These are phyloP conservation scores for Amblyornis subalaris DNA, from an alignment of 2,113 vertebrate species.

Conservation along the genomic window DNA sequence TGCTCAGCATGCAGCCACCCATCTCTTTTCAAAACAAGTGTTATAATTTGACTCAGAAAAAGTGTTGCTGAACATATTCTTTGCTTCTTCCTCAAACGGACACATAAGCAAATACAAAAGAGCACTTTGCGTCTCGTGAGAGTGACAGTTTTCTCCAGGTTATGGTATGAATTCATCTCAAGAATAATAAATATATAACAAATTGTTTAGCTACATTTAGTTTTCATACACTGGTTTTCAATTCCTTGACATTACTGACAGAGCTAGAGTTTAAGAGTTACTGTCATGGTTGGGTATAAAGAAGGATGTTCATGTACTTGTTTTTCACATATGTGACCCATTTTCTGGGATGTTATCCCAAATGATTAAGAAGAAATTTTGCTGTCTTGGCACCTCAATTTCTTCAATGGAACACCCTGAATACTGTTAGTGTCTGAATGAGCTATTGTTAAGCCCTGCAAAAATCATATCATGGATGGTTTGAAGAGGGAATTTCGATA, in stretches of 20 bases:
- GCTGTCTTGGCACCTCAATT: background rate
- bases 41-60: background rate
- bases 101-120: background rate
- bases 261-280: background rate
- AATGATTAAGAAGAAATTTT: background rate
- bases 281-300: rapidly evolving
- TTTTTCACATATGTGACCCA: background rate
- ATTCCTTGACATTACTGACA: background rate
- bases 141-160: background rate
- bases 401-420: background rate
- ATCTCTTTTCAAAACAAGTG: background rate
- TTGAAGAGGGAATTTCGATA: background rate
- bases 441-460: background rate
- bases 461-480: background rate
- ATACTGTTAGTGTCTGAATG: background rate
- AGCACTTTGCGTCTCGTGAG: background rate
- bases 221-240: background rate
- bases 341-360: background rate
- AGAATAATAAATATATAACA: background rate
- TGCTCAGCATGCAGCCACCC: background rate
- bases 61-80: background rate
- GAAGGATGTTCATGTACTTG: background rate
- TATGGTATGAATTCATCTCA: background rate
- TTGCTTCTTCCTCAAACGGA: background rate
- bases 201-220: background rate